Conservation (phyloP, 2,888 invertebrate genomes). For the Yponomeuta plumbellus region DNA sequence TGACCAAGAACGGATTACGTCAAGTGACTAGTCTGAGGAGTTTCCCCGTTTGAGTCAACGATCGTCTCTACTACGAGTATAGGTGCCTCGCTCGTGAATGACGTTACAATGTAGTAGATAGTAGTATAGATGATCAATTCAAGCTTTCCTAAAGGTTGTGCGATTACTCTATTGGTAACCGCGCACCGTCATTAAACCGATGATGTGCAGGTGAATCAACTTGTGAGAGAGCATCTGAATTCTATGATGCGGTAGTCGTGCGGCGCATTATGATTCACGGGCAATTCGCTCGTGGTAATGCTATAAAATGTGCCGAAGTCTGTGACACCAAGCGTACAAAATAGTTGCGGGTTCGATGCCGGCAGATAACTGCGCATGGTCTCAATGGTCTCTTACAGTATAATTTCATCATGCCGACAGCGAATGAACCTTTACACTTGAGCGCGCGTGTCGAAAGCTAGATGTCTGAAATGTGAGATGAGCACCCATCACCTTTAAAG, state of each 20-base stretch:
- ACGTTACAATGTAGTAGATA: neutral
- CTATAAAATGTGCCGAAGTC: too few relatives aligned
- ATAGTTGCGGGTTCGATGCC: too few relatives aligned
- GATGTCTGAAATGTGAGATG: too few relatives aligned
- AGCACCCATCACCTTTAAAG: too few relatives aligned
- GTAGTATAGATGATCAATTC: neutral
- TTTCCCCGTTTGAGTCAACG: neutral
- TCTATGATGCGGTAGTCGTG: neutral
- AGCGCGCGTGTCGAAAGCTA: too few relatives aligned
- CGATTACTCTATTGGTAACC: neutral
- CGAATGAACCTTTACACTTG: too few relatives aligned
- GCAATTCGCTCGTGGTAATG: neutral
- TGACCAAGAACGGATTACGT: neutral
- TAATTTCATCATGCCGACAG: too few relatives aligned
- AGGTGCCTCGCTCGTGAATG: neutral
- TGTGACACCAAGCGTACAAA: too few relatives aligned
- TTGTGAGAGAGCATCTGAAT: neutral
- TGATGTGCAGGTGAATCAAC: neutral
- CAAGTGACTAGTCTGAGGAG: neutral
- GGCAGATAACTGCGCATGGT: too few relatives aligned
- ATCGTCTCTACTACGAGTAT: neutral
- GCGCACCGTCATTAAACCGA: neutral
- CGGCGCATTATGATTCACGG: conserved; percentile 11
- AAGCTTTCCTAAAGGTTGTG: neutral
- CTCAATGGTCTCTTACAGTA: too few relatives aligned